Conservation (phyloP, 2,888 invertebrate species). For the Ariolimax columbianus region DNA sequence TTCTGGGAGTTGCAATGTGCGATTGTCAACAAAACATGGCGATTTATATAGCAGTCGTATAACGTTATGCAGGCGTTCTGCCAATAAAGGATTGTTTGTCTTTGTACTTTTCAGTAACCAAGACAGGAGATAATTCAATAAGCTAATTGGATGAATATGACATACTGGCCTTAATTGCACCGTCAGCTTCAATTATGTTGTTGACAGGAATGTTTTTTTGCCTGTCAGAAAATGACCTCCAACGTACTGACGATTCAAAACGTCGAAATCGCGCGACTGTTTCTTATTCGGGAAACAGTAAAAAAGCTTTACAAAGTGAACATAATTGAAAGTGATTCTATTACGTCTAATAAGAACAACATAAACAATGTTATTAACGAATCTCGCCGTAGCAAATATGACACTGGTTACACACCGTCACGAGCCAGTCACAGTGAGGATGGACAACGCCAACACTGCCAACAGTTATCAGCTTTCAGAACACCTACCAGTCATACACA, state of each 20-base stretch:
- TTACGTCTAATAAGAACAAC: background rate
- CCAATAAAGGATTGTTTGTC: background rate
- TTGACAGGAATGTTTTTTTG: background rate
- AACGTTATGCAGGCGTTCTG: background rate
- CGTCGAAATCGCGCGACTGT: background rate
- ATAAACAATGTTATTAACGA: background rate
- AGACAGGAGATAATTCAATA: background rate
- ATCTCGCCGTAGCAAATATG: background rate
- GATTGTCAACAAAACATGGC: conserved; percentile 25
- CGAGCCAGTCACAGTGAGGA: background rate
- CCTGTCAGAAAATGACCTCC: conserved; percentile 7
- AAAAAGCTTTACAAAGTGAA: background rate
- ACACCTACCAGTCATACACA: too few relatives aligned
- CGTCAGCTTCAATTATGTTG: background rate
- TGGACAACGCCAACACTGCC: background rate
- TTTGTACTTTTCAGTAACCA: background rate
- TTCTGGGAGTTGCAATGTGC: background rate
- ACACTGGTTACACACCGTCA: background rate
- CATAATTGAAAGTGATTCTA: background rate
- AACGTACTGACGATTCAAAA: background rate
- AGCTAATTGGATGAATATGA: background rate
- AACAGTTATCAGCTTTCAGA: too few relatives aligned
- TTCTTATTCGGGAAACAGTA: background rate
- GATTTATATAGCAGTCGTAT: background rate
- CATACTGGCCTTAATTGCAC: background rate